phyloP scores from a whole-genome alignment of 2,113 vertebrate genomes.

The Narcine bancroftii region DNA sequence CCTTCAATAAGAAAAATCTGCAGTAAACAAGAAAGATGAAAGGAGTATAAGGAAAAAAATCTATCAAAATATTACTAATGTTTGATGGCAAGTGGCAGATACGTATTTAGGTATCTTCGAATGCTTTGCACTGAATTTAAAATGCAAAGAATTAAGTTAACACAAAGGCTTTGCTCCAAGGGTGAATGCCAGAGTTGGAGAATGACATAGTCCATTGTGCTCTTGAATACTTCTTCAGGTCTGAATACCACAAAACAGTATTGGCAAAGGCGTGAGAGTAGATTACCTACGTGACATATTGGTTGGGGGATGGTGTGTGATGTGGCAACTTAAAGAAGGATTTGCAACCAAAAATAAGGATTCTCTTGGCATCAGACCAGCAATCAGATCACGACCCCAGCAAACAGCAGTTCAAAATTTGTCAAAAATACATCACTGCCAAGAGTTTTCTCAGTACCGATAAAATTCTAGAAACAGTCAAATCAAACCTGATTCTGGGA shows the following conservation, averaged over 20 bases:
- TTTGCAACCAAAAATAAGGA: conserved; percentile 15
- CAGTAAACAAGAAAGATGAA: background rate
- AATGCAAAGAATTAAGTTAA: background rate
- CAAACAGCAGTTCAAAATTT: conserved; percentile 7
- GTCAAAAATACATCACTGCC: background rate
- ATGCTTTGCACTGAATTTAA: background rate
- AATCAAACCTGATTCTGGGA: background rate
- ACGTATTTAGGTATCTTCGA: background rate
- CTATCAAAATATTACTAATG: background rate
- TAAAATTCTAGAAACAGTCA: background rate
- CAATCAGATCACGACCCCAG: conserved; percentile 19
- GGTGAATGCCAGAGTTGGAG: background rate
- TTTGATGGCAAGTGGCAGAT: too few species aligned
- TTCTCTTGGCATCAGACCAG: conserved; percentile 6
- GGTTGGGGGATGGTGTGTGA: background rate
- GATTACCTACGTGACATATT: background rate
- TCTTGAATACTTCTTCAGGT: background rate
- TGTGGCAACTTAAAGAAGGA: conserved; percentile 9
- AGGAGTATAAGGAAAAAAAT: background rate
- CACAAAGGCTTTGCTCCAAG: background rate
- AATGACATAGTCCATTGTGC: background rate
- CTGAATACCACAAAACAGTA: background rate
- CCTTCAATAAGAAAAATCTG: background rate
- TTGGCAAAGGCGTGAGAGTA: background rate
- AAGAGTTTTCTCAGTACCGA: background rate